These are phyloP conservation scores for Indicator indicator DNA, from an alignment of 2,113 vertebrate species.

Conservation along the genomic window DNA sequence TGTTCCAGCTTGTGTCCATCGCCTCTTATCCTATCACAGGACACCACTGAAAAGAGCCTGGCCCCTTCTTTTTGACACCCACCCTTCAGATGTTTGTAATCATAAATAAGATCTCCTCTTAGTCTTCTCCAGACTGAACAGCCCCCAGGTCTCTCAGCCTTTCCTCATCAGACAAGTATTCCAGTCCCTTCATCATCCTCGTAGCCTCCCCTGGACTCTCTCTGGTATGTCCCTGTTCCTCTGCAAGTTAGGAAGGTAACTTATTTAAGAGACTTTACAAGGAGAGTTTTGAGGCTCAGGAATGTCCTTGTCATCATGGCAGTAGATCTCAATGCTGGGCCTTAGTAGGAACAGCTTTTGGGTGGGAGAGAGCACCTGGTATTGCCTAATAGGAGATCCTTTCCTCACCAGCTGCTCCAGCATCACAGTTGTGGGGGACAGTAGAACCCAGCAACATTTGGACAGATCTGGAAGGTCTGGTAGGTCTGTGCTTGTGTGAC, in stretches of 20 bases:
- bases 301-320: neutral
- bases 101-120: too few species aligned
- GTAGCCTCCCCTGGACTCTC: too few species aligned
- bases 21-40: too few species aligned
- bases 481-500: neutral
- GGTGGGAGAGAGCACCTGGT: neutral
- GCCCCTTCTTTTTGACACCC: too few species aligned
- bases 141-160: too few species aligned
- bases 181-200: too few species aligned
- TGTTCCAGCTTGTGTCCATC: too few species aligned
- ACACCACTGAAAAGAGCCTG: too few species aligned
- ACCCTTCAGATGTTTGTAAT: too few species aligned
- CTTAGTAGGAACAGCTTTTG: neutral
- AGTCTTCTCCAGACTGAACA: too few species aligned
- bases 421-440: neutral
- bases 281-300: neutral
- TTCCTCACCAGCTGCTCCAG: neutral
- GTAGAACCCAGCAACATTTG: neutral
- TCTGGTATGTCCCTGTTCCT: too few species aligned
- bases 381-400: neutral
- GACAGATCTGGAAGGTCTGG: neutral
- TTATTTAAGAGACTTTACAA: neutral
- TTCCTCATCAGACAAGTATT: too few species aligned
- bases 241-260: neutral
- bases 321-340: neutral